Evolutionary conservation across 1,140 invertebrate genomes (phyloP), one percentile per base, ranked within the genome.

Genomic region (Calycopis cecrops): DNA sequence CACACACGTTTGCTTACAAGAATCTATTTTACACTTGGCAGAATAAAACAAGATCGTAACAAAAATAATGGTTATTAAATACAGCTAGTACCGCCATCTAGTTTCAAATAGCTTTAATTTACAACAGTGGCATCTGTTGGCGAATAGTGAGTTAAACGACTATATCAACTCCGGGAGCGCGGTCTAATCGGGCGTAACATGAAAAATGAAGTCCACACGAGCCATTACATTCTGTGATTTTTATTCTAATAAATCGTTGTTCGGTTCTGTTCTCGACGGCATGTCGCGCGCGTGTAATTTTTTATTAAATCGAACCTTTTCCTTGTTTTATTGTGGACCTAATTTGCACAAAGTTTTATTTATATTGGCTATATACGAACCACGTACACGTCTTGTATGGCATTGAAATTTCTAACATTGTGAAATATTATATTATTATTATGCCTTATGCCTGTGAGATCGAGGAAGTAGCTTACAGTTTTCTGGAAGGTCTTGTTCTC

Each of bases 201-300:
- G 67, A 68, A 63, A 68, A 67, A 68, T 67, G 58, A 56, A 59
- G 48, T 67, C 59, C 35, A 37, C 48, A 48, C 65, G 63, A 49
- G 50, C 61, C 63, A 67, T 68, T 67, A 63, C 40, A 44, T 44
- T 14, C 8, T 44, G 40, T 44, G 57, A 42, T 63, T 42, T 60
- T 60, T 63, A 66, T 64, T 63, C 57, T 66, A 68, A 68, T 66
- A 71, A 66, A 71, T 71, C 59, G 62, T 67, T 58, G 44, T 53
- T 34, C 50, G 40, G 48, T 49, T 60, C 40, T 63, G 65, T 17
- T 38, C 40, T 52, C 62, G 58, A 67, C 58, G 54, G 53, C 49
- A 49, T 67, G 62, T 61, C 52, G 56, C 52, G 49, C 35, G 34
- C 47, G 48, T 28, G 40, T 49, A 35, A n/a, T 55, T 50, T 14